These are phyloP conservation scores for Drosophila elegans DNA, from an alignment of 1,140 invertebrate genomes.

Conservation along the genomic window DNA sequence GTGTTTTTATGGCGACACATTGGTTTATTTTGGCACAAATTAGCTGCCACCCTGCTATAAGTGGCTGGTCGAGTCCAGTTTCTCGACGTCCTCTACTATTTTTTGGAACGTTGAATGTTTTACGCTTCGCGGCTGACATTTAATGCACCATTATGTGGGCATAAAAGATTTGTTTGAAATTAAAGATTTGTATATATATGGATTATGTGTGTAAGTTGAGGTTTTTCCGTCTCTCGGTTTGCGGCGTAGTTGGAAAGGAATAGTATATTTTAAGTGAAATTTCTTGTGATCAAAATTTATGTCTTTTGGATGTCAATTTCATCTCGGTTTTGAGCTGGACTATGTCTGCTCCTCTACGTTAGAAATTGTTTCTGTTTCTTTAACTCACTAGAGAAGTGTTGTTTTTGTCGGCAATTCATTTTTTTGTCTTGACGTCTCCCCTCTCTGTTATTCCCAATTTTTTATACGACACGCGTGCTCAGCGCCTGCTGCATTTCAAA, in stretches of 20 bases:
- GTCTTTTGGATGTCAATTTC: constrained; percentile 5
- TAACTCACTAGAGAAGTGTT: constrained; percentile 36
- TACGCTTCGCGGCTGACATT: constrained; percentile 61
- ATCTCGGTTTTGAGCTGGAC: constrained; percentile 5
- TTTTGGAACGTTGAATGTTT: constrained; percentile 71
- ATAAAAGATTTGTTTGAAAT: constrained; percentile 43
- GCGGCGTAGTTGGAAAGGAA: constrained; percentile 50
- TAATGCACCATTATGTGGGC: constrained; percentile 60
- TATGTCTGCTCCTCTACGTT: background rate
- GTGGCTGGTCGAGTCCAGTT: constrained; percentile 29
- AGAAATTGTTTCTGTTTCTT: constrained; percentile 7
- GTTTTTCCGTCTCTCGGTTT: constrained; percentile 9
- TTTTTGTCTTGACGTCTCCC: constrained; percentile 38
- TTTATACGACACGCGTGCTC: constrained; percentile 62
- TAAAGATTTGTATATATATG: constrained; percentile 37
- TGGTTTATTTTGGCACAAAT: constrained; percentile 66
- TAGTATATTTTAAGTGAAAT: constrained; percentile 67
- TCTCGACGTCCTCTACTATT: constrained; percentile 29
- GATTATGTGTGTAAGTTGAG: constrained; percentile 18
- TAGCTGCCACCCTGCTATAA: constrained; percentile 51
- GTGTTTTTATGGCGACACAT: constrained; percentile 71
- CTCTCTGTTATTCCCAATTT: constrained; percentile 6
- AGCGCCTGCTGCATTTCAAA: constrained; percentile 75
- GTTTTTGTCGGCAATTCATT: constrained; percentile 80
- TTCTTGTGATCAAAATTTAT: constrained; percentile 53